Evolutionary conservation across 1,140 invertebrate species (phyloP).

Genomic region (Pseudomyrmex sp.): DNA sequence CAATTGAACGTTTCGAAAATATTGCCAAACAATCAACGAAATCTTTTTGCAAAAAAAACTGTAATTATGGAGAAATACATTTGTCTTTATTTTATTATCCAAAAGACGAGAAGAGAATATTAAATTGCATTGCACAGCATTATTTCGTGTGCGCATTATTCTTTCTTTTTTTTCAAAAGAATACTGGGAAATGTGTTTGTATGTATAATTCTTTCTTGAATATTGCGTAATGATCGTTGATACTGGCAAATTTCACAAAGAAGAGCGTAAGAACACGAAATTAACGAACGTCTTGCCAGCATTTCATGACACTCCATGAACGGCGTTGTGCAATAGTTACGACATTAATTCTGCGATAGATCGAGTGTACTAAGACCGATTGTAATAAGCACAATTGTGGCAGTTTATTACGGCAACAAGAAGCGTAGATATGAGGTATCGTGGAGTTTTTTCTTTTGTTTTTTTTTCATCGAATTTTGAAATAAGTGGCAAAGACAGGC

Average conservation of each 20-base stretch:
- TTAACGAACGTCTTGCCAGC: slow-evolving; percentile 11
- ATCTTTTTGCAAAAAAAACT: slow-evolving; percentile 2
- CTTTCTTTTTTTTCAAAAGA: too few species aligned
- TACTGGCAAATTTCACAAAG: background rate
- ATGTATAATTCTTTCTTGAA: slow-evolving; percentile 46
- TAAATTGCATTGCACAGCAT: background rate
- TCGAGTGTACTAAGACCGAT: slow-evolving; percentile 40
- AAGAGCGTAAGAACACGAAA: slow-evolving; percentile 12
- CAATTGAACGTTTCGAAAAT: slow-evolving; percentile 30
- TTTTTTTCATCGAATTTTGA: slow-evolving; percentile 3
- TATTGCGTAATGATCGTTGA: slow-evolving; percentile 24
- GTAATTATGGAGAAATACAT: slow-evolving; percentile 38
- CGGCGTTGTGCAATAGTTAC: slow-evolving; percentile 60
- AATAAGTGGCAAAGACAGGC: background rate
- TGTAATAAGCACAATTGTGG: slow-evolving; percentile 44
- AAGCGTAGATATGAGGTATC: slow-evolving; percentile 24
- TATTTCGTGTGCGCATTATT: too few species aligned
- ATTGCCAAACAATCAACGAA: slow-evolving; percentile 34
- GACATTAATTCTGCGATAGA: slow-evolving; percentile 45
- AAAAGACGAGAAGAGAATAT: slow-evolving; percentile 4
- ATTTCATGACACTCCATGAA: slow-evolving; percentile 46
- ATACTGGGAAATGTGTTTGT: slow-evolving; percentile 37
- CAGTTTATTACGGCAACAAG: slow-evolving; percentile 26
- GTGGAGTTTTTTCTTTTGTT: background rate
- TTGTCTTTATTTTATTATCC: slow-evolving; percentile 64